Evolutionary conservation across 2,888 invertebrate species (phyloP).

Genomic region (Nesidiocoris tenuis): DNA sequence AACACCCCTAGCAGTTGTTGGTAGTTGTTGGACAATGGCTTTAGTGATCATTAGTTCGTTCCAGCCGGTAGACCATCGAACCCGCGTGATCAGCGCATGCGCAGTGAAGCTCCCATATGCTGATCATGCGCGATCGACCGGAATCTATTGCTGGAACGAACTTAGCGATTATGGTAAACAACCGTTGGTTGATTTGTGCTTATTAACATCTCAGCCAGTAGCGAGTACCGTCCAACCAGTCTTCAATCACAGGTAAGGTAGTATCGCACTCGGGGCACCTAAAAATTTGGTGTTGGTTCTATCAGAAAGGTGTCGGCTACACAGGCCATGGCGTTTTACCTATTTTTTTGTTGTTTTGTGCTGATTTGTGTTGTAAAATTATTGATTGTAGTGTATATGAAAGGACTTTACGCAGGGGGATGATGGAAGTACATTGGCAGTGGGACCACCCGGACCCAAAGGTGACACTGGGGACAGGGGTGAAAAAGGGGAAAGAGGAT

Average conservation of each 20-base stretch:
- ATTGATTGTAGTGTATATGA: slow-evolving; percentile 42
- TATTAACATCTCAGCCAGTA: slow-evolving; percentile 34
- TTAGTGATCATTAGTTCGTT: neutral
- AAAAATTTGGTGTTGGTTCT: slow-evolving; percentile 33
- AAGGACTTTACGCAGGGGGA: slow-evolving; percentile 45
- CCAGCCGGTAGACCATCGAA: too few relatives aligned
- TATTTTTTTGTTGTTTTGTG: slow-evolving; percentile 1
- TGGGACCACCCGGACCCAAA: slow-evolving; percentile 44
- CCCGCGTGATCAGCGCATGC: too few relatives aligned
- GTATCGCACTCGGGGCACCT: slow-evolving; percentile 23
- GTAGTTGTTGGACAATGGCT: neutral
- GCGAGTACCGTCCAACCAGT: neutral
- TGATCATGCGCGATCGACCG: too few relatives aligned
- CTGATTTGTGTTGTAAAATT: slow-evolving; percentile 30
- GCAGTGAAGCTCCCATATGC: too few relatives aligned
- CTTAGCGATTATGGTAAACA: neutral
- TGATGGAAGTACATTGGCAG: slow-evolving; percentile 35
- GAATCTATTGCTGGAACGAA: too few relatives aligned
- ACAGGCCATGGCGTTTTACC: neutral
- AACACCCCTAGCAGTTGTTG: neutral
- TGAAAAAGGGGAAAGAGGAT: slow-evolving; percentile 63
- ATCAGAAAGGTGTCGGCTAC: slow-evolving; percentile 7
- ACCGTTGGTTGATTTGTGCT: neutral
- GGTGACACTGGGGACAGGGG: slow-evolving; percentile 56
- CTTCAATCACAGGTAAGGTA: slow-evolving; percentile 7